These are phyloP conservation scores for Hydrozoanthus tunicans DNA, from an alignment of 64 coral and sea anemone genomes.

Conservation along the genomic window DNA sequence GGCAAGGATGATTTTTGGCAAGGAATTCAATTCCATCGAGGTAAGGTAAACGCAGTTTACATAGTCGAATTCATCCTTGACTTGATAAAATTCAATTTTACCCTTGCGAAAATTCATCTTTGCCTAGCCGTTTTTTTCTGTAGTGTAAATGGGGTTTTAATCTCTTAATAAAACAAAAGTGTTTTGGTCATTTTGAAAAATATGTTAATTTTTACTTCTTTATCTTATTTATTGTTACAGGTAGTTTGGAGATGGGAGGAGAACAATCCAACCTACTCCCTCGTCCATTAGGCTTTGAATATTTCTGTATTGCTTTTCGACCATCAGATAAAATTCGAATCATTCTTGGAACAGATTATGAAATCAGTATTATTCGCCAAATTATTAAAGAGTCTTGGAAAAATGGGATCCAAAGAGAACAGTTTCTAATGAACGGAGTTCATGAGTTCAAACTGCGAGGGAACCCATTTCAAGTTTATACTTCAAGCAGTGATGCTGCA, in stretches of 20 bases:
- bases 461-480: constrained; percentile 44
- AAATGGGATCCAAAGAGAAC: constrained; percentile 54
- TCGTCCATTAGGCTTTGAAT: constrained; percentile 80
- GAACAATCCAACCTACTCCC: constrained; percentile 60
- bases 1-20: too few species aligned
- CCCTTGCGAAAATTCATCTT: too few species aligned
- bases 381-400: constrained; percentile 68
- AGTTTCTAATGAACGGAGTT: constrained; percentile 57
- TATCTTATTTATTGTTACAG: neutral
- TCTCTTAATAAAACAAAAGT: too few species aligned
- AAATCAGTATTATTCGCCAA: constrained; percentile 74
- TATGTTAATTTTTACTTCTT: too few species aligned
- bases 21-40: too few species aligned
- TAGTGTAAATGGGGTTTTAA: too few species aligned
- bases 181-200: too few species aligned
- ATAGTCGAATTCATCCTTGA: too few species aligned
- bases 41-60: too few species aligned
- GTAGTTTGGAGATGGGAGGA: constrained; percentile 60
- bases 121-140: too few species aligned
- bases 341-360: constrained; percentile 68
- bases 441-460: constrained; percentile 80
- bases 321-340: constrained; percentile 63
- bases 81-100: too few species aligned
- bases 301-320: constrained; percentile 76
- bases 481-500: constrained; percentile 39